Conservation (phyloP, 2,797 vertebrate species). For the Ctenopoma kingsleyae region DNA sequence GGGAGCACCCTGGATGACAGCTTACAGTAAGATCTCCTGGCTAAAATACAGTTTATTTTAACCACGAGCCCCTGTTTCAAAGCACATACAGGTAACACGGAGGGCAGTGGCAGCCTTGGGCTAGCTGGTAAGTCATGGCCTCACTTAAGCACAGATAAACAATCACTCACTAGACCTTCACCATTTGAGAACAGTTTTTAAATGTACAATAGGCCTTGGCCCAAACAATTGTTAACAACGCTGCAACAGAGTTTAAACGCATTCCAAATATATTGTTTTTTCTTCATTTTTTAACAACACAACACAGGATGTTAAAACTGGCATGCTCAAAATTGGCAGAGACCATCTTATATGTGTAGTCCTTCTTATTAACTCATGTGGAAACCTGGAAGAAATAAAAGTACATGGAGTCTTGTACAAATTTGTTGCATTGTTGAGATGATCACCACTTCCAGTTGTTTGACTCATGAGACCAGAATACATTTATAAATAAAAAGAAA, state of each 20-base stretch:
- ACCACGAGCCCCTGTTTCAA: conserved; percentile 68
- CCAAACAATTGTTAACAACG: conserved; percentile 83
- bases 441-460: conserved; percentile 43
- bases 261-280: conserved; percentile 81
- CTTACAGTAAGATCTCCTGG: conserved; percentile 51
- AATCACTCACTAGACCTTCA: conserved; percentile 85
- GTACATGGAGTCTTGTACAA: conserved; percentile 32
- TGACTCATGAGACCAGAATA: conserved; percentile 46
- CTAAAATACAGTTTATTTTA: conserved; percentile 48
- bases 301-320: conserved; percentile 87
- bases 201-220: conserved; percentile 78
- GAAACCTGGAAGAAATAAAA: conserved; percentile 55
- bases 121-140: conserved; percentile 81
- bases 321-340: conserved; percentile 87
- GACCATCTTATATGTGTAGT: conserved; percentile 65
- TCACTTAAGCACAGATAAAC: conserved; percentile 85
- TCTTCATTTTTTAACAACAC: conserved; percentile 79
- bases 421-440: conserved; percentile 57
- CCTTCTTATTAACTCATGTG: conserved; percentile 41
- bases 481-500: conserved; percentile 57
- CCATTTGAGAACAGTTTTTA: conserved; percentile 80
- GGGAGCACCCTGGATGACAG: conserved; percentile 56
- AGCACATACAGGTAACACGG: conserved; percentile 71
- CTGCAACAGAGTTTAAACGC: conserved; percentile 86
- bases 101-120: conserved; percentile 82